These are phyloP conservation scores for Stenoptilia bipunctidactyla DNA, from an alignment of 2,888 invertebrate species.

Conservation along the genomic window DNA sequence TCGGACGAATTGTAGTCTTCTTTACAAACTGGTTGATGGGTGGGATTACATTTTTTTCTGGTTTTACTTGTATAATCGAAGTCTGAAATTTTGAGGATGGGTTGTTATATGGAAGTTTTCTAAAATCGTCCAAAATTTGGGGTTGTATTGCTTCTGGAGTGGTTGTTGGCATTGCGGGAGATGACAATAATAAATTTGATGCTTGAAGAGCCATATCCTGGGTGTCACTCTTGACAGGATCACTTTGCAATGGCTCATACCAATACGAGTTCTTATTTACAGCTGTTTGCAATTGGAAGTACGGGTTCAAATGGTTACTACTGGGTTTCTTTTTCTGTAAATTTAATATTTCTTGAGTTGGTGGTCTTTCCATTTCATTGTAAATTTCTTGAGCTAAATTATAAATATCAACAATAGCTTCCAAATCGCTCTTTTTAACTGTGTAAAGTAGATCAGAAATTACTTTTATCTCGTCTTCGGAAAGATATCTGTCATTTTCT, in stretches of 20 bases:
- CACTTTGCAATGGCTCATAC: constrained; percentile 27
- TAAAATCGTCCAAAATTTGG: constrained; percentile 28
- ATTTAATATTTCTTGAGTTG: constrained; percentile 3
- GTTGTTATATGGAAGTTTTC: constrained; percentile 38
- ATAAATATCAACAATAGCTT: constrained; percentile 53
- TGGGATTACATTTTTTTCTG: no score
- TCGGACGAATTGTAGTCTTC: no score
- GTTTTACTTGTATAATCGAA: no score
- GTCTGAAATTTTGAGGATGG: constrained; percentile 17
- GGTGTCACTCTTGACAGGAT: not conserved
- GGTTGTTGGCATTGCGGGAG: not conserved
- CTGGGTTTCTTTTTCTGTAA: not conserved
- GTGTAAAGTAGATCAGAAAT: constrained; percentile 41
- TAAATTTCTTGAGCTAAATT: constrained; percentile 55
- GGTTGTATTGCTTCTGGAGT: constrained; percentile 21
- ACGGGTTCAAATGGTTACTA: constrained; percentile 11
- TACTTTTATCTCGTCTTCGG: constrained; percentile 40
- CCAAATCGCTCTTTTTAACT: constrained; percentile 52
- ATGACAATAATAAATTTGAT: no score
- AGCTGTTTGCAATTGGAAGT: not conserved
- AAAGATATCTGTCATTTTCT: constrained; percentile 38
- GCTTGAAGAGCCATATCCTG: not conserved
- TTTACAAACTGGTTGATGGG: no score
- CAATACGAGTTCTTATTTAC: constrained; percentile 24
- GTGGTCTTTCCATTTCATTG: constrained; percentile 35